Percentiles rank a stretch among this genome's conserved stretches.
These are phyloP conservation scores for Phyllostomus hastatus DNA, from an alignment of 2,113 vertebrate genomes.

Conservation along the genomic window DNA sequence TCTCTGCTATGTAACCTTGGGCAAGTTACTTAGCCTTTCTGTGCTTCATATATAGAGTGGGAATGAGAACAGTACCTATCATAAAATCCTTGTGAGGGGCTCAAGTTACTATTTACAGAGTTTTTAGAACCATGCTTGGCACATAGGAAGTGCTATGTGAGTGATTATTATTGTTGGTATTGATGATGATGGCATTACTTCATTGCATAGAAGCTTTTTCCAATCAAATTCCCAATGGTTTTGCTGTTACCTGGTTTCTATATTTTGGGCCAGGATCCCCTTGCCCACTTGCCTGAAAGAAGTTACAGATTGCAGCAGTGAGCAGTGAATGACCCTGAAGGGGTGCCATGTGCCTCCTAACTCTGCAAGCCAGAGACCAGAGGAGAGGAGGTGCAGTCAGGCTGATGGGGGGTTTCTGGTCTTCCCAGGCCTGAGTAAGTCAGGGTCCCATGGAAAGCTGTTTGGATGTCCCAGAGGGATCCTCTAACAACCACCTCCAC, in stretches of 20 bases:
- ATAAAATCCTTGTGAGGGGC: background rate
- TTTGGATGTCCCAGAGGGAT: background rate
- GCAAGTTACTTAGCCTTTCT: background rate
- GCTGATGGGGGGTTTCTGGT: background rate
- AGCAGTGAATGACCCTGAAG: background rate
- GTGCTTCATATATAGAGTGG: background rate
- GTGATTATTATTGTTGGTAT: background rate
- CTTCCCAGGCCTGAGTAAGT: no score
- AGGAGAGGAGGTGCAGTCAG: background rate
- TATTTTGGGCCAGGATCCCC: background rate
- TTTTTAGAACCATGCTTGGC: background rate
- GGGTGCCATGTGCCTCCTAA: accelerated
- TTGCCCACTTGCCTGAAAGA: background rate
- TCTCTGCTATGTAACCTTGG: background rate
- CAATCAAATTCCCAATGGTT: background rate
- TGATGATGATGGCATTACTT: background rate
- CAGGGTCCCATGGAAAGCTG: background rate
- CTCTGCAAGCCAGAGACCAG: background rate
- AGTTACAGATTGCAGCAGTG: background rate
- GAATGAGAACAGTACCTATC: background rate
- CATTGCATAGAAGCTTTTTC: background rate
- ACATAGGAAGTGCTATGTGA: no score
- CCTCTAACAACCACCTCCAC: no score
- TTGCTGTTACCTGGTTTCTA: background rate
- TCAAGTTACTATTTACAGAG: background rate